Evolutionary conservation across 2,797 vertebrate species (phyloP).

Genomic region (Mus minutoides): DNA sequence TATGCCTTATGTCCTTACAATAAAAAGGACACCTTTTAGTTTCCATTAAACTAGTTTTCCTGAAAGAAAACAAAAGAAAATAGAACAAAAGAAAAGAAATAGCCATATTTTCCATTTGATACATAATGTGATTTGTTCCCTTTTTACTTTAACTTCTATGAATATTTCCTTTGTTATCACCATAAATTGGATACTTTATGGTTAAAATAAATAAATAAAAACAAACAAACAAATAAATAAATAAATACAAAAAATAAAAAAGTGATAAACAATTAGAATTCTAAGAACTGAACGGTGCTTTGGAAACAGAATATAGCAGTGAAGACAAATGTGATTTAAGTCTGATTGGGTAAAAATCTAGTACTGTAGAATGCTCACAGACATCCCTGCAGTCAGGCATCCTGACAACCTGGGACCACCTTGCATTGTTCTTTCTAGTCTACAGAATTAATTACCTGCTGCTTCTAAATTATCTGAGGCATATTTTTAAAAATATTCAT

Average conservation of each 20-base stretch:
- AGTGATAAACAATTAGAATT: neutral
- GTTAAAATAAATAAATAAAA: neutral
- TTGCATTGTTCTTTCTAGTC: neutral
- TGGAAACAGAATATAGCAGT: neutral
- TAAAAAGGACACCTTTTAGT: too few species aligned
- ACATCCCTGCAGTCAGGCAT: neutral
- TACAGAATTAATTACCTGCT: neutral
- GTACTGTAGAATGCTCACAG: fast-evolving
- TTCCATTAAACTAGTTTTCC: too few species aligned
- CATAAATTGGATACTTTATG: slow-evolving; percentile 59
- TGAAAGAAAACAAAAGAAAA: too few species aligned
- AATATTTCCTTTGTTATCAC: slow-evolving; percentile 55
- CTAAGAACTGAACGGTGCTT: neutral
- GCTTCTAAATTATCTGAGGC: neutral
- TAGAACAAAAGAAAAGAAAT: neutral
- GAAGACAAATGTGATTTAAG: neutral
- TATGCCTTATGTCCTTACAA: too few species aligned
- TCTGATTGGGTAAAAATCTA: neutral
- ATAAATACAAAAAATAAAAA: too few species aligned
- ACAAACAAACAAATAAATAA: too few species aligned
- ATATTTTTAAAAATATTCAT: neutral
- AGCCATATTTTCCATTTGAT: slow-evolving; percentile 70
- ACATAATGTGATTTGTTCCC: slow-evolving; percentile 60
- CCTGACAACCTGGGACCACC: too few species aligned
- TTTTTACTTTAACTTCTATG: slow-evolving; percentile 70